Percentiles rank a stretch among this genome's conserved stretches.
Conservation (phyloP, 2,888 invertebrate genomes). For the Drosophila phalerata region DNA sequence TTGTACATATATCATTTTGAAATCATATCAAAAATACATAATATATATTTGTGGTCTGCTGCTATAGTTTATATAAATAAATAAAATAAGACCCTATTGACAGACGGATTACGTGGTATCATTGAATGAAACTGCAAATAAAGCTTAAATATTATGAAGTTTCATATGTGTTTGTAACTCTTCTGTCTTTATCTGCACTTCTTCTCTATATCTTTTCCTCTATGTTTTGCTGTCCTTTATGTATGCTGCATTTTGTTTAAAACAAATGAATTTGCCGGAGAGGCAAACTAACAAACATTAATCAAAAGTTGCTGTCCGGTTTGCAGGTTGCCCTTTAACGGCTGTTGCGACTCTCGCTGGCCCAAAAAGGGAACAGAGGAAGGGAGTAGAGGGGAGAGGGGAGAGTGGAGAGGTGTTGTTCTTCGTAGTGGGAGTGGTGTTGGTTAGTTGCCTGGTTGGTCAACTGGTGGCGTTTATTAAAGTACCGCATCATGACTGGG, state of each 20-base stretch:
- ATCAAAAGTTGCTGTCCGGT: conserved; percentile 73
- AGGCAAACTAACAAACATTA: conserved; percentile 76
- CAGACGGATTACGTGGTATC: conserved; percentile 5
- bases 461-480: conserved; percentile 60
- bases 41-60: background rate
- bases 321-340: conserved; percentile 56
- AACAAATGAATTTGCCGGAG: conserved; percentile 75
- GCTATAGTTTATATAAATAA: background rate
- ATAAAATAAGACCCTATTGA: background rate
- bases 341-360: conserved; percentile 21
- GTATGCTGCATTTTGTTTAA: conserved; percentile 67
- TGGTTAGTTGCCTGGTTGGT: conserved; percentile 14
- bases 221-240: conserved; percentile 6
- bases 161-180: conserved; percentile 6
- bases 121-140: conserved; percentile 16
- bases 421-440: background rate
- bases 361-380: background rate
- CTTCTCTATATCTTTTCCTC: background rate
- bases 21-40: background rate
- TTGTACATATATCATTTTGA: background rate
- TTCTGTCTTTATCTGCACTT: conserved; percentile 1
- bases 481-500: conserved; percentile 64
- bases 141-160: conserved; percentile 27
- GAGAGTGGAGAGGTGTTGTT: background rate
- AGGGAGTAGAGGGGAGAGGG: background rate